Evolutionary conservation across 2,888 invertebrate genomes (phyloP).

Genomic region (Nezara viridula): DNA sequence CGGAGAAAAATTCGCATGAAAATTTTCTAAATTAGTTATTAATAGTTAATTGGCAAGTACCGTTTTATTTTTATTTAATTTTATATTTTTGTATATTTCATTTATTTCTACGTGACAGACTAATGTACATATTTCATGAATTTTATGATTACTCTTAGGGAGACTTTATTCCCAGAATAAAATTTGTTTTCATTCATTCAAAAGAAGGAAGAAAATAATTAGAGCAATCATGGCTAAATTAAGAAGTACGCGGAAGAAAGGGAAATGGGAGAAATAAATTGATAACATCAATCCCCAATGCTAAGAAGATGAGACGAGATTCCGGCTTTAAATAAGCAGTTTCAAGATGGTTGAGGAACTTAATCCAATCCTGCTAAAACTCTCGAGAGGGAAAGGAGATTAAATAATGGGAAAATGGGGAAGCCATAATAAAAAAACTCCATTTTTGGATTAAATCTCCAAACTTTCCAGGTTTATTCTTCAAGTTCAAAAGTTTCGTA

Average conservation of each 20-base stretch:
- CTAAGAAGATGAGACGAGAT: not conserved
- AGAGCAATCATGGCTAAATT: not conserved
- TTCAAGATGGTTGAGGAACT: not conserved
- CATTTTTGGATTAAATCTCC: not conserved
- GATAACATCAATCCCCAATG: slow-evolving; percentile 3
- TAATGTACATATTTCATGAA: no score
- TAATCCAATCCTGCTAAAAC: not conserved
- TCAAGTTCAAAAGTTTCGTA: not conserved
- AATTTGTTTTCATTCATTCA: no score
- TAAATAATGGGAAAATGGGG: not conserved
- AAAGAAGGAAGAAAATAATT: not conserved
- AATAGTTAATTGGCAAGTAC: no score
- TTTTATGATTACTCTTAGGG: no score
- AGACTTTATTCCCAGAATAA: no score
- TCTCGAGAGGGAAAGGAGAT: not conserved
- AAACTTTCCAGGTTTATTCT: not conserved
- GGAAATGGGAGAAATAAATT: not conserved
- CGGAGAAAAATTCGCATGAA: no score
- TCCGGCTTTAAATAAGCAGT: not conserved
- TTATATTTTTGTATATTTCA: no score
- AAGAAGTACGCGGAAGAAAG: not conserved
- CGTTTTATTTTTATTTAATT: no score
- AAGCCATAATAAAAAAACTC: not conserved
- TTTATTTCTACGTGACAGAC: no score
- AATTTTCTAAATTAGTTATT: no score